Evolutionary conservation across 2,113 vertebrate species (phyloP).

Genomic region (Pipra filicauda): DNA sequence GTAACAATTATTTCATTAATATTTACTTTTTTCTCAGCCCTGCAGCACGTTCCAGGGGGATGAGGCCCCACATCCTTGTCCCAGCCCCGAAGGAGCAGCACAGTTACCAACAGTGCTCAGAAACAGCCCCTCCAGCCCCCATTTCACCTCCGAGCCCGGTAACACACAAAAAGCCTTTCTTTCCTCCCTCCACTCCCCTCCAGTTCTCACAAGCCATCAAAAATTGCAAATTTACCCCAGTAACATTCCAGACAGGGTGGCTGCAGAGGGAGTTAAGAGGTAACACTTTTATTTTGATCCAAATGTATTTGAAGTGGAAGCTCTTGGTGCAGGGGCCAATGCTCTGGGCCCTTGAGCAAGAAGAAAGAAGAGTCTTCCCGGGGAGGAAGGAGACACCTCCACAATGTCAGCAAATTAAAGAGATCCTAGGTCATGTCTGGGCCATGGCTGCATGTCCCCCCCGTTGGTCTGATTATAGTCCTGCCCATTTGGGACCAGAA

Average conservation of each 20-base stretch:
- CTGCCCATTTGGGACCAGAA: not conserved
- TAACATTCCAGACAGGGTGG: not conserved
- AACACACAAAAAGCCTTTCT: not conserved
- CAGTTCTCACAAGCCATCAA: too few species aligned
- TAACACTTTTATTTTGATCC: fast-evolving
- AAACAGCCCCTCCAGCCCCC: not conserved
- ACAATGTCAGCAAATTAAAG: not conserved
- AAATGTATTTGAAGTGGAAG: not conserved
- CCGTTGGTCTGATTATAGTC: not conserved
- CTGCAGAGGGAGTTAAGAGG: not conserved
- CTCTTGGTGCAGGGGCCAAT: not conserved
- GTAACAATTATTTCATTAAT: not conserved
- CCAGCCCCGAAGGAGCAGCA: not conserved
- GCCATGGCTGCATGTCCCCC: not conserved
- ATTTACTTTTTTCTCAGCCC: not conserved
- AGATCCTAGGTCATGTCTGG: fast-evolving
- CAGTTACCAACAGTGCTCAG: fast-evolving
- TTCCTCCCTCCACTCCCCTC: fast-evolving
- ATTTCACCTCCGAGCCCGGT: too few species aligned
- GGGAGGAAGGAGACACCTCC: not conserved
- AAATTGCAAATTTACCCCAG: not conserved
- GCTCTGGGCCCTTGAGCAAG: not conserved
- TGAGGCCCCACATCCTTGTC: not conserved
- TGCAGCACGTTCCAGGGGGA: not conserved
- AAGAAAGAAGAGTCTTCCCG: not conserved